phyloP scores from a whole-genome alignment of 2,888 invertebrate species.

The Rhagophthalmus giganteus region DNA sequence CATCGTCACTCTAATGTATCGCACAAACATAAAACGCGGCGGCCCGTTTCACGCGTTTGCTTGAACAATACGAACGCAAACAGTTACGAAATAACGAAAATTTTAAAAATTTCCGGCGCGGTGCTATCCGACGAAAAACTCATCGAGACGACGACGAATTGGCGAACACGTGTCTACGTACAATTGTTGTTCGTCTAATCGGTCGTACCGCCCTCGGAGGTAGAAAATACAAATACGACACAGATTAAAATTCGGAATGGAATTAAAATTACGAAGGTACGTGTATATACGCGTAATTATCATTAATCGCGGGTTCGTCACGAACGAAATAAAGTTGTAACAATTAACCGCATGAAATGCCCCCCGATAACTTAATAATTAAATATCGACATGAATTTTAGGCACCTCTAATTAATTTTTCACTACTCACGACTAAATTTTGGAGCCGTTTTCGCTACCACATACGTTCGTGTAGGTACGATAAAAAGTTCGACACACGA shows the following conservation, averaged over 20 bases:
- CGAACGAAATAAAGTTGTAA: neutral
- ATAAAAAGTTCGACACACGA: slow-evolving; percentile 36
- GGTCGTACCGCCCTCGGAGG: too few species aligned
- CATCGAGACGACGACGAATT: too few species aligned
- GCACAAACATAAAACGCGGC: slow-evolving; percentile 2
- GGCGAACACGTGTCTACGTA: neutral
- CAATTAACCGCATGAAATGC: neutral
- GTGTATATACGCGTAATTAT: too few species aligned
- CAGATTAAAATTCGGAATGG: too few species aligned
- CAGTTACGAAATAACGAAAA: neutral
- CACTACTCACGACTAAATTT: neutral
- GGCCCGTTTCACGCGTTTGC: neutral
- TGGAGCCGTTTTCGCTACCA: slow-evolving; percentile 5
- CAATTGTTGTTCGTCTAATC: too few species aligned
- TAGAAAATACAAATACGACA: too few species aligned
- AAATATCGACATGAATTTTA: neutral
- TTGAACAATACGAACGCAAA: neutral
- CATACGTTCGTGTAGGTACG: slow-evolving; percentile 12
- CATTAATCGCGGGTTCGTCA: neutral
- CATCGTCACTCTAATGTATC: slow-evolving; percentile 4
- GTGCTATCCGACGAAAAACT: too few species aligned
- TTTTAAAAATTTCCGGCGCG: neutral
- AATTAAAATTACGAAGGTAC: too few species aligned
- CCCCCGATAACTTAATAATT: neutral
- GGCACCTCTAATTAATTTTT: neutral